Percentiles rank a stretch among this genome's conserved stretches.
These are phyloP conservation scores for Trematomus loennbergii DNA, from an alignment of 2,113 vertebrate species.

Conservation along the genomic window DNA sequence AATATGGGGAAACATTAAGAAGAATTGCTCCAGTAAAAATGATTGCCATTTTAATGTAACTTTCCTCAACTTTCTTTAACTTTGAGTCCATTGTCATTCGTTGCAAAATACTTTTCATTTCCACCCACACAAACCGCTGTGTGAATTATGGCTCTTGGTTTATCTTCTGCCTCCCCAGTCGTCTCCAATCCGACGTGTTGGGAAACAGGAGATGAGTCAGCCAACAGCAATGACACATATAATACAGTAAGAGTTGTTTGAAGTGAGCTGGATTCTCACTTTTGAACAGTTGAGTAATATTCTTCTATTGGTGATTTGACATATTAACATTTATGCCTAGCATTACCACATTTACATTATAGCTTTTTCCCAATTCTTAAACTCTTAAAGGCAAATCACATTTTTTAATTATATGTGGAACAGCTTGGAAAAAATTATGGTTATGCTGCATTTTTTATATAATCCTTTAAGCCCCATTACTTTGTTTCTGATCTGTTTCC, in stretches of 20 bases:
- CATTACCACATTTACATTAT: not conserved
- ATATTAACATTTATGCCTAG: not conserved
- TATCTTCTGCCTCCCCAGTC: slow-evolving; percentile 59
- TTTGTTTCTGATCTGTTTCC: not conserved
- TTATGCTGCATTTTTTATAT: not conserved
- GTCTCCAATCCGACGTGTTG: slow-evolving; percentile 9
- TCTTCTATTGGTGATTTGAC: not conserved
- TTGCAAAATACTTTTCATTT: slow-evolving; percentile 65
- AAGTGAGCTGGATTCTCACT: not conserved
- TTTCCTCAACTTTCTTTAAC: slow-evolving; percentile 35
- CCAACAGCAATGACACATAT: not conserved
- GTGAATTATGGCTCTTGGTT: slow-evolving; percentile 72
- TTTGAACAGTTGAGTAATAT: not conserved
- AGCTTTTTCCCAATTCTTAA: slow-evolving; percentile 1
- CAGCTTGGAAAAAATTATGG: not conserved
- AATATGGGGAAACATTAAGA: slow-evolving; percentile 13
- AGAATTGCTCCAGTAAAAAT: slow-evolving; percentile 7
- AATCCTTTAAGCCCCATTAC: not conserved
- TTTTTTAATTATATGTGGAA: not conserved
- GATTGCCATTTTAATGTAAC: slow-evolving; percentile 46
- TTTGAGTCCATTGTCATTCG: slow-evolving; percentile 59
- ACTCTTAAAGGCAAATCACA: not conserved
- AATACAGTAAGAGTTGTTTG: slow-evolving; percentile 2
- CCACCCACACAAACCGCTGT: slow-evolving; percentile 48
- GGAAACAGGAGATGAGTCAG: slow-evolving; percentile 37